These are phyloP conservation scores for Phyllostomus hastatus DNA, from an alignment of 2,113 vertebrate species.

Conservation along the genomic window DNA sequence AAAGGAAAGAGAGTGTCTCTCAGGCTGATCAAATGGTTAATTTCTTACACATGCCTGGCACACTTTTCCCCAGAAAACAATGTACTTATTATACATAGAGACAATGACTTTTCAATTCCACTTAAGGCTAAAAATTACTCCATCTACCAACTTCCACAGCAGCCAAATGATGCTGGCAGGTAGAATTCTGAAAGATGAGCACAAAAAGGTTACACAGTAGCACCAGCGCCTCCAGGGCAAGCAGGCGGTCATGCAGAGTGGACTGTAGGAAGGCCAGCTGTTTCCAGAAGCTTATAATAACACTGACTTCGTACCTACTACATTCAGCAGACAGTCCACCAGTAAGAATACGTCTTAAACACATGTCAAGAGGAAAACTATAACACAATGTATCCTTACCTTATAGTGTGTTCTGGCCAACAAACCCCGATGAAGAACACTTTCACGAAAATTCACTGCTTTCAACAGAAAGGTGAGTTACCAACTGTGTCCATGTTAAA, in stretches of 20 bases:
- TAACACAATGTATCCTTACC: slow-evolving; percentile 57
- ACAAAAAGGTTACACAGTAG: not conserved
- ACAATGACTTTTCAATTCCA: not conserved
- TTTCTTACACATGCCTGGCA: not conserved
- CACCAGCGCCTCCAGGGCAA: not conserved
- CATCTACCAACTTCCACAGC: not conserved
- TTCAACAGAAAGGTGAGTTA: slow-evolving; percentile 76
- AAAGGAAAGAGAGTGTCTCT: not conserved
- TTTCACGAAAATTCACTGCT: slow-evolving; percentile 77
- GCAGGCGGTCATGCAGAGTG: not conserved
- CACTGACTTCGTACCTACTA: not conserved
- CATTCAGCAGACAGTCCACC: not conserved
- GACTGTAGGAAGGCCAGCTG: not conserved
- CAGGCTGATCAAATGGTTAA: not conserved
- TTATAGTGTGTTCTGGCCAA: slow-evolving; percentile 77
- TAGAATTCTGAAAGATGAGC: not conserved
- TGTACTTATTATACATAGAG: not conserved
- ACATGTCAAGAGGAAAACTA: not conserved
- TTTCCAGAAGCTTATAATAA: not conserved
- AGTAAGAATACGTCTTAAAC: not conserved
- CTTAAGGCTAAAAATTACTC: not conserved
- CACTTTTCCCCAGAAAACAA: not conserved
- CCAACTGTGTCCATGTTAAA: slow-evolving; percentile 67
- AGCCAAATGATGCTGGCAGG: not conserved
- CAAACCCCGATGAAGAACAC: slow-evolving; percentile 74